Evolutionary conservation across 2,113 vertebrate species (phyloP).

Genomic region (Corythaeola cristata): DNA sequence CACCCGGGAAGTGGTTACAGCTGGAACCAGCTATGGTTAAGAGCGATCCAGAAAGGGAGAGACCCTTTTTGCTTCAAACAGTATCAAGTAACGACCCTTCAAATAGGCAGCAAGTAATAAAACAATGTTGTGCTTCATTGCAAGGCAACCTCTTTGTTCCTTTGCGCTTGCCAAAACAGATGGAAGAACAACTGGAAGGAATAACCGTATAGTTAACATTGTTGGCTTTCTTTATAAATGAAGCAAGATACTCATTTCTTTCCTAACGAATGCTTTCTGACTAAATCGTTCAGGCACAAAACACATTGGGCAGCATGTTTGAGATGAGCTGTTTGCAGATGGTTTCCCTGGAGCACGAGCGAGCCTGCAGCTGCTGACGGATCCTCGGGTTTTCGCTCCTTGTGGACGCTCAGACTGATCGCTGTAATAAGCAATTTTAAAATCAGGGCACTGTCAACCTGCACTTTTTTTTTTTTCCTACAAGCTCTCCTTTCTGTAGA

Average conservation of each 20-base stretch:
- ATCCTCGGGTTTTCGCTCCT: not conserved
- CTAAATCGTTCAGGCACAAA: not conserved
- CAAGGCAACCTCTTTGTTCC: not conserved
- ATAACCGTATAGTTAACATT: not conserved
- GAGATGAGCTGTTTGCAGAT: not conserved
- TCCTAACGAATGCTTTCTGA: not conserved
- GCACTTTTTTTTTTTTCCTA: too few relatives aligned
- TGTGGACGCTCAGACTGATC: accelerated
- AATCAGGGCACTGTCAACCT: too few relatives aligned
- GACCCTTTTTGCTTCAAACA: not conserved
- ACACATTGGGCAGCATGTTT: accelerated
- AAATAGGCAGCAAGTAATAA: not conserved
- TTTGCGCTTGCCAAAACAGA: not conserved
- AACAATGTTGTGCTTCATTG: not conserved
- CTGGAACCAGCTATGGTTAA: not conserved
- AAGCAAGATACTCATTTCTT: not conserved
- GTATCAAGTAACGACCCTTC: not conserved
- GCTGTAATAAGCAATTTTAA: too few relatives aligned
- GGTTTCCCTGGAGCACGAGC: not conserved
- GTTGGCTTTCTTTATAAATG: not conserved
- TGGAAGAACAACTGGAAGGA: not conserved
- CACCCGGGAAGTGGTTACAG: not conserved
- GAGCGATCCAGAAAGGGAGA: too few relatives aligned
- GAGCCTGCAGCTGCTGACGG: not conserved
- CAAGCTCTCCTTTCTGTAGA: not conserved